Evolutionary conservation across 2,797 vertebrate species (phyloP).

Genomic region (Cygnus olor): DNA sequence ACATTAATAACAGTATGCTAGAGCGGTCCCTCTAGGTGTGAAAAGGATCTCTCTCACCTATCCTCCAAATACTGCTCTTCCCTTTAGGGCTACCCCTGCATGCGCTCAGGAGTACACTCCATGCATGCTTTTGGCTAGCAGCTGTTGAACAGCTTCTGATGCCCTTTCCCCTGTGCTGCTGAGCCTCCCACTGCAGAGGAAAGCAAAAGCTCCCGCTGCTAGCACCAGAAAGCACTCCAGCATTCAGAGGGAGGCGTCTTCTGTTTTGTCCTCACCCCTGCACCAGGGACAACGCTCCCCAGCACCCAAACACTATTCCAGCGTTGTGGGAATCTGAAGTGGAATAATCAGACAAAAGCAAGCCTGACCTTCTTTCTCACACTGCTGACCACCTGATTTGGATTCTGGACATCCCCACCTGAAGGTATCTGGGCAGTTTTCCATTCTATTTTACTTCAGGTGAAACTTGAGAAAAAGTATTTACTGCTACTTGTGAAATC

Average conservation of each 20-base stretch:
- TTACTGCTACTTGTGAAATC: background rate
- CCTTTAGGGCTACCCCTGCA: background rate
- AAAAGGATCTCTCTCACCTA: background rate
- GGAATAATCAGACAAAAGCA: background rate
- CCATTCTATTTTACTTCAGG: background rate
- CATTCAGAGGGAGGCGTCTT: too few species aligned
- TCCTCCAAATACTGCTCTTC: background rate
- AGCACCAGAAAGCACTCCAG: background rate
- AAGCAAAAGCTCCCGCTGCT: background rate
- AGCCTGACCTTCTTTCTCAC: background rate
- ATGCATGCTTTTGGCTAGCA: too few species aligned
- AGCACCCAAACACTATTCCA: background rate
- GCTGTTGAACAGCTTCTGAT: background rate
- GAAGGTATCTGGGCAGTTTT: background rate
- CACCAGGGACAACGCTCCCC: background rate
- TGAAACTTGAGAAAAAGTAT: background rate
- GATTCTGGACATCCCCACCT: background rate
- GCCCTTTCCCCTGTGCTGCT: background rate
- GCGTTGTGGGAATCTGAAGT: rapidly evolving
- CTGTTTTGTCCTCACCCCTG: background rate
- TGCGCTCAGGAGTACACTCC: background rate
- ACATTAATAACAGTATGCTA: background rate
- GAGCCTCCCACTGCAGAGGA: background rate
- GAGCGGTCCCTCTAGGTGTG: background rate
- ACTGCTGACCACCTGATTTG: too few species aligned